Percentiles rank a stretch among this genome's conserved stretches.
Conservation (phyloP, 2,888 invertebrate species). For the Mesoligia furuncula region DNA sequence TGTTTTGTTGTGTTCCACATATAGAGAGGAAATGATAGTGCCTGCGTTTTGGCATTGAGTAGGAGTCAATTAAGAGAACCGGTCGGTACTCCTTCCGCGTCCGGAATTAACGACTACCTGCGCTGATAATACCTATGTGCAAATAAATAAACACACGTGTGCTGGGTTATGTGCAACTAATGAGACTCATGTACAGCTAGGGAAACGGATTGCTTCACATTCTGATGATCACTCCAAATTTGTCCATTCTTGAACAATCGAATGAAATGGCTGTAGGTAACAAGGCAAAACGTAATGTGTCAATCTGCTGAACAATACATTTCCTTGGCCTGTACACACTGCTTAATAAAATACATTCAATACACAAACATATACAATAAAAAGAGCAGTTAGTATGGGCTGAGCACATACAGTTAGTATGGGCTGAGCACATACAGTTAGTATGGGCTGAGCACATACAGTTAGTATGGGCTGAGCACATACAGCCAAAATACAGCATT, state of each 20-base stretch:
- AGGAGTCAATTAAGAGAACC: slow-evolving; percentile 73
- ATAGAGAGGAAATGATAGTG: slow-evolving; percentile 37
- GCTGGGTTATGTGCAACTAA: too few species aligned
- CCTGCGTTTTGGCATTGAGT: slow-evolving; percentile 60
- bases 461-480: too few species aligned
- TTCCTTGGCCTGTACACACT: neutral
- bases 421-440: too few species aligned
- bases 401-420: too few species aligned
- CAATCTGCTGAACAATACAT: neutral
- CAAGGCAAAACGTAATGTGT: neutral
- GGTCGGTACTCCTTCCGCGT: slow-evolving; percentile 73
- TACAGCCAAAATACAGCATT: neutral
- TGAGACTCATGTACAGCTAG: neutral
- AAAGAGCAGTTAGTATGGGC: neutral
- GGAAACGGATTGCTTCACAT: neutral
- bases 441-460: too few species aligned
- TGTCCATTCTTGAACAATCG: neutral
- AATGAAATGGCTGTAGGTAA: neutral
- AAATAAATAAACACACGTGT: slow-evolving; percentile 8
- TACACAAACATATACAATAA: neutral
- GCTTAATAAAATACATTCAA: too few species aligned
- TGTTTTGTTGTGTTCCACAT: slow-evolving; percentile 14
- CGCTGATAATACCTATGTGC: slow-evolving; percentile 47
- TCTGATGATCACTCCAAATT: neutral
- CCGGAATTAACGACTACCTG: slow-evolving; percentile 65